Evolutionary conservation across 2,797 vertebrate species (phyloP).

Genomic region (Parotocinclus haroldoi): DNA sequence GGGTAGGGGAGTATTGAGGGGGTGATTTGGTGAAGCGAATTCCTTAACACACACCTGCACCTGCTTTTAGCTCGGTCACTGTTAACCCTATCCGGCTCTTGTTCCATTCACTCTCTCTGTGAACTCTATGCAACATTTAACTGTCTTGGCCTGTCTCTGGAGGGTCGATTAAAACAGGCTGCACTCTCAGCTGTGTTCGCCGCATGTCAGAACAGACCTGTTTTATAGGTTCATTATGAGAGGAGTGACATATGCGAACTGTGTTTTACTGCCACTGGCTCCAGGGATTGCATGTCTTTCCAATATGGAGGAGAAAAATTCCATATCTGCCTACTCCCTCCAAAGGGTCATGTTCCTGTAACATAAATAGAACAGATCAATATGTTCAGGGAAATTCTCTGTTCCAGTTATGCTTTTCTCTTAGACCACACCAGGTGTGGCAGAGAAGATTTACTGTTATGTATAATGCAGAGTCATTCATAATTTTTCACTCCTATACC

Average conservation of each 20-base stretch:
- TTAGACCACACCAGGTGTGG: neutral
- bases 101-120: slow-evolving; percentile 58
- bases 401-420: neutral
- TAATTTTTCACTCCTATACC: too few species aligned
- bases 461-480: too few species aligned
- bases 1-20: neutral
- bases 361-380: slow-evolving; percentile 13
- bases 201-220: slow-evolving; percentile 65
- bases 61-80: slow-evolving; percentile 54
- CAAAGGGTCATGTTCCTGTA: slow-evolving; percentile 11
- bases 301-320: slow-evolving; percentile 45
- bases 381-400: neutral
- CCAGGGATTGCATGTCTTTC: slow-evolving; percentile 66
- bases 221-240: slow-evolving; percentile 63
- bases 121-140: slow-evolving; percentile 55
- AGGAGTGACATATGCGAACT: slow-evolving; percentile 67
- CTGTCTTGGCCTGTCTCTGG: slow-evolving; percentile 61
- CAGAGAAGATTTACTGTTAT: neutral
- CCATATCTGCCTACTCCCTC: slow-evolving; percentile 4
- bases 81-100: slow-evolving; percentile 47
- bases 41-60: slow-evolving; percentile 61
- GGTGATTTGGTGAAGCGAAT: slow-evolving; percentile 9
- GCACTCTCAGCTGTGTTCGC: slow-evolving; percentile 70
- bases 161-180: slow-evolving; percentile 68
- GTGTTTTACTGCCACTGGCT: slow-evolving; percentile 79